Evolutionary conservation across 2,113 vertebrate species (phyloP).

Genomic region (Hippocampus comes): DNA sequence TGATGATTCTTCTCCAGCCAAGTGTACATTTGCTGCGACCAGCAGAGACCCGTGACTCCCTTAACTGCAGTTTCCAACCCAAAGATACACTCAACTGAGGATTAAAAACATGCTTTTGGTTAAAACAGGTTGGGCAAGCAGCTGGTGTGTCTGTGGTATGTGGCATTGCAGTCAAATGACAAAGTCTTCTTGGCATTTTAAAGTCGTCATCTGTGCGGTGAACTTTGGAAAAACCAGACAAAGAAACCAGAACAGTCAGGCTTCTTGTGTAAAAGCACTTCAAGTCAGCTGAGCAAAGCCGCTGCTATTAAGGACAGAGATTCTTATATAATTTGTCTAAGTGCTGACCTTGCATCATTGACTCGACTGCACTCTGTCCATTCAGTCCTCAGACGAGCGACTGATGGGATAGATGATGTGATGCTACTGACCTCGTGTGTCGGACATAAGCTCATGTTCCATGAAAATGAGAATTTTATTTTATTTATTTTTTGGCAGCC

Average conservation of each 20-base stretch:
- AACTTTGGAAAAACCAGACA: no score
- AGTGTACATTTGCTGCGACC: background rate
- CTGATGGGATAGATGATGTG: constrained; percentile 44
- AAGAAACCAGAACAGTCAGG: no score
- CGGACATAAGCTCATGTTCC: background rate
- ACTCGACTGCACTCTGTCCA: constrained; percentile 23
- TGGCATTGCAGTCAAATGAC: no score
- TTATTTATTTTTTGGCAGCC: constrained; percentile 7
- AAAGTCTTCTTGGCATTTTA: no score
- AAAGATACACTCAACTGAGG: background rate
- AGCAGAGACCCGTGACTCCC: background rate
- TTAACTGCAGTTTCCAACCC: background rate
- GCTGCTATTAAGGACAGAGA: background rate
- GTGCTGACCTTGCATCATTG: background rate
- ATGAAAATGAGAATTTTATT: background rate
- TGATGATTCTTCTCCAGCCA: background rate
- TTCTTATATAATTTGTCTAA: background rate
- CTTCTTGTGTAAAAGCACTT: no score
- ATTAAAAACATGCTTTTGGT: background rate
- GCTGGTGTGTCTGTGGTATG: no score
- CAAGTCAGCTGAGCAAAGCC: no score
- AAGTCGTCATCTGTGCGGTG: no score
- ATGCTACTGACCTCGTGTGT: constrained; percentile 7
- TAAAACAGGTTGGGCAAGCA: background rate
- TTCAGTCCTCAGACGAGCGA: constrained; percentile 49